phyloP scores from a whole-genome alignment of 2,888 invertebrate species.

The Syritta pipiens region DNA sequence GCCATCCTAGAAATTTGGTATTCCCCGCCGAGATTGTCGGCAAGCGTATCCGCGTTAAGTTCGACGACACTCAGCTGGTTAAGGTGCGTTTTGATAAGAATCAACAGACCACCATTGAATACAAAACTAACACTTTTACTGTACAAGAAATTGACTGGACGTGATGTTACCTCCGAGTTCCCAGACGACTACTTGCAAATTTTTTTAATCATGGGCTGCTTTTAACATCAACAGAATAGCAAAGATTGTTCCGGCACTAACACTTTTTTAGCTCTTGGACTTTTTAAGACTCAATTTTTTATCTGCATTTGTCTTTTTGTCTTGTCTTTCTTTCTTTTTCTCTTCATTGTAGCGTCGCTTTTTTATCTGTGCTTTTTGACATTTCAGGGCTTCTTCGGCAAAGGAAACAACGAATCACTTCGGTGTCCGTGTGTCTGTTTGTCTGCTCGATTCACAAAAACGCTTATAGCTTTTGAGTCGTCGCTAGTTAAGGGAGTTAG shows the following conservation, averaged over 20 bases:
- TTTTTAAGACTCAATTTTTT: no score
- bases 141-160: slow-evolving; percentile 99
- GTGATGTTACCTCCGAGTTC: slow-evolving; percentile 99
- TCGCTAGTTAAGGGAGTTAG: no score
- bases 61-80: slow-evolving; percentile 97
- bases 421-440: no score
- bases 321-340: no score
- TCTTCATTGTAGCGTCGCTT: no score
- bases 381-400: no score
- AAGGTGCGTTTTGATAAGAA: slow-evolving; percentile 99
- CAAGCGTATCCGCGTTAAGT: slow-evolving; percentile 96
- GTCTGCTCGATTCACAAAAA: no score
- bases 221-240: slow-evolving; percentile 50
- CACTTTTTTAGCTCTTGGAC: no score
- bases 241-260: slow-evolving; percentile 53
- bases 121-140: slow-evolving; percentile 99
- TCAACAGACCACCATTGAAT: slow-evolving; percentile 99
- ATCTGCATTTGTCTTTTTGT: no score
- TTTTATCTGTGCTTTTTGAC: no score
- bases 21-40: slow-evolving; percentile 99
- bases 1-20: slow-evolving; percentile 97
- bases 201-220: slow-evolving; percentile 36
- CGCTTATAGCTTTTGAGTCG: no score
- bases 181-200: slow-evolving; percentile 95
- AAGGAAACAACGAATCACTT: no score